phyloP scores from a whole-genome alignment of 2,888 invertebrate genomes.

The Hoplodrina ambigua region DNA sequence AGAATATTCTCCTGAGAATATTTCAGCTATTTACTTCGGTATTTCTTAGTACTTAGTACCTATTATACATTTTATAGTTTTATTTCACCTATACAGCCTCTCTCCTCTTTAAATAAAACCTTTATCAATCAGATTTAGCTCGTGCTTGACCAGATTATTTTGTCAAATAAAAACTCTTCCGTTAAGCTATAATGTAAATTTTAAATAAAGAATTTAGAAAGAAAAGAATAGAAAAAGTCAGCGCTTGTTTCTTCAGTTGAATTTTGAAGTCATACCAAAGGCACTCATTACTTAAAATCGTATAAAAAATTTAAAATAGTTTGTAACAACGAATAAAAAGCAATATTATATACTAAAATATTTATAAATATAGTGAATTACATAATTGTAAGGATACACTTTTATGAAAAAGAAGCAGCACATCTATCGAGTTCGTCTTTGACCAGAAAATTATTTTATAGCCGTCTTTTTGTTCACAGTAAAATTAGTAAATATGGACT shows the following conservation, averaged over 20 bases:
- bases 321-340: slow-evolving; percentile 64
- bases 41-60: background rate
- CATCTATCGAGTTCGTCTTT: background rate
- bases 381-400: slow-evolving; percentile 39
- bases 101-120: background rate
- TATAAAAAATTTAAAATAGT: slow-evolving; percentile 71
- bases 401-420: background rate
- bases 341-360: slow-evolving; percentile 39
- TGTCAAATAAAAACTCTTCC: slow-evolving; percentile 19
- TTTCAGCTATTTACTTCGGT: background rate
- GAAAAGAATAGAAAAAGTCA: slow-evolving; percentile 31
- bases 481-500: slow-evolving; percentile 74
- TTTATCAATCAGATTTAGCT: background rate
- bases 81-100: background rate
- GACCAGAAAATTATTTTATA: background rate
- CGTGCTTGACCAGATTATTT: slow-evolving; percentile 5
- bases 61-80: no score
- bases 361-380: slow-evolving; percentile 38
- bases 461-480: slow-evolving; percentile 33
- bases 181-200: slow-evolving; percentile 7
- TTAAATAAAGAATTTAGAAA: slow-evolving; percentile 52
- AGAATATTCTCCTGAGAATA: background rate
- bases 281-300: slow-evolving; percentile 65
- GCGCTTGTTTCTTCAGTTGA: slow-evolving; percentile 57
- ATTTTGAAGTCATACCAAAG: slow-evolving; percentile 66